Conservation (phyloP, 2,888 invertebrate genomes). For the Xylocampa areola region DNA sequence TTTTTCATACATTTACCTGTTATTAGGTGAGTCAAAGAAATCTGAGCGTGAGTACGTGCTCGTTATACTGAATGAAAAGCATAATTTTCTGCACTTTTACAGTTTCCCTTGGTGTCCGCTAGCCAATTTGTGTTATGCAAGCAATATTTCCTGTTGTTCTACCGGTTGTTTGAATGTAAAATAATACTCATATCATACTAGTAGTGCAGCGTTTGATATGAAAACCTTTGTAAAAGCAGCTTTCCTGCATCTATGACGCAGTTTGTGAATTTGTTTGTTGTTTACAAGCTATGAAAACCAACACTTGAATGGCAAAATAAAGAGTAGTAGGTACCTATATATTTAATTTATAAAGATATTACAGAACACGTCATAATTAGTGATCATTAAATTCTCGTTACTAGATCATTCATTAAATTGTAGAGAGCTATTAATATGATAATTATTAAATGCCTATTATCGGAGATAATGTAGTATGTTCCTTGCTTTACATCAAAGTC, state of each 20-base stretch:
- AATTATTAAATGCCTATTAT: constrained; percentile 32
- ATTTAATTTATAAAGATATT: constrained; percentile 38
- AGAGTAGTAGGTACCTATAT: constrained; percentile 3
- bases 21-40: constrained; percentile 47
- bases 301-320: constrained; percentile 4
- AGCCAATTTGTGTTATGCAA: constrained; percentile 38
- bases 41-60: constrained; percentile 13
- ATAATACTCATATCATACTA: constrained; percentile 24
- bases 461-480: constrained; percentile 41
- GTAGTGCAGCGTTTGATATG: constrained; percentile 9
- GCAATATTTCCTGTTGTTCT: constrained; percentile 27
- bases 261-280: constrained; percentile 7
- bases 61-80: constrained; percentile 40
- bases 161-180: constrained; percentile 29
- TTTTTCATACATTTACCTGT: constrained; percentile 50
- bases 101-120: constrained; percentile 23
- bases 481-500: constrained; percentile 34
- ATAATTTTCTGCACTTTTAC: constrained; percentile 39
- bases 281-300: constrained; percentile 4
- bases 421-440: constrained; percentile 42
- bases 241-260: not conserved
- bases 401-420: constrained; percentile 33
- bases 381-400: constrained; percentile 45
- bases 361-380: constrained; percentile 38
- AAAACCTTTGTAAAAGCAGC: constrained; percentile 11